These are phyloP conservation scores for Neoniphon sammara DNA, from an alignment of 2,797 vertebrate species.

Conservation along the genomic window DNA sequence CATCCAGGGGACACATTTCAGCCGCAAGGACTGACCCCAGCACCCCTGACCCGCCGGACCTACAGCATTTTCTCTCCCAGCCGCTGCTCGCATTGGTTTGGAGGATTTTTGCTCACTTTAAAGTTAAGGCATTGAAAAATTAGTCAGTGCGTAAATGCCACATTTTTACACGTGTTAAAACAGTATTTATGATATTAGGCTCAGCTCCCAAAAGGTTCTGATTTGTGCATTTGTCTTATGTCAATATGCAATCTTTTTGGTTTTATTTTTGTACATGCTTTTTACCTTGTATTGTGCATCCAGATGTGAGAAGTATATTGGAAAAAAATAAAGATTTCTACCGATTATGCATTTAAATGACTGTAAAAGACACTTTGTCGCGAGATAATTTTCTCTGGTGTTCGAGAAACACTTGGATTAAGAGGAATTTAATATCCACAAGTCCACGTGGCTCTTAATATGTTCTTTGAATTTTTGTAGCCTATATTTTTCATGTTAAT, in stretches of 20 bases:
- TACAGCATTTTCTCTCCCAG: conserved; percentile 87
- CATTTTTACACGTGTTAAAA: conserved; percentile 50
- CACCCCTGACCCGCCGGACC: conserved; percentile 98
- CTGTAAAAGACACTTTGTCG: conserved; percentile 35
- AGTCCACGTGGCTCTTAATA: too few species aligned
- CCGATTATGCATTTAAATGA: conserved; percentile 72
- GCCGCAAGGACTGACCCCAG: conserved; percentile 97
- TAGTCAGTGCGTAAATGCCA: conserved; percentile 49
- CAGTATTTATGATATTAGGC: conserved; percentile 61
- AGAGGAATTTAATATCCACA: background rate
- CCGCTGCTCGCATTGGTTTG: conserved; percentile 82
- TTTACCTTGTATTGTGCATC: conserved; percentile 81
- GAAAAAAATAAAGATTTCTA: conserved; percentile 84
- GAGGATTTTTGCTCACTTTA: conserved; percentile 67
- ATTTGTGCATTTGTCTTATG: conserved; percentile 68
- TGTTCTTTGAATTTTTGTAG: too few species aligned
- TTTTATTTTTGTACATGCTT: conserved; percentile 84
- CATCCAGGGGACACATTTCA: conserved; percentile 99
- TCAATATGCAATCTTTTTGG: conserved; percentile 73
- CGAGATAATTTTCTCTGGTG: background rate
- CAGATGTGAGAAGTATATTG: conserved; percentile 81
- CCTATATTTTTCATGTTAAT: background rate
- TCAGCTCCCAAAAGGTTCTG: conserved; percentile 52
- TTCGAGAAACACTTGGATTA: background rate
- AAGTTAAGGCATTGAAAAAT: conserved; percentile 62